phyloP scores from a whole-genome alignment of 23 tunicate species.

The Trididemnum nubilum region DNA sequence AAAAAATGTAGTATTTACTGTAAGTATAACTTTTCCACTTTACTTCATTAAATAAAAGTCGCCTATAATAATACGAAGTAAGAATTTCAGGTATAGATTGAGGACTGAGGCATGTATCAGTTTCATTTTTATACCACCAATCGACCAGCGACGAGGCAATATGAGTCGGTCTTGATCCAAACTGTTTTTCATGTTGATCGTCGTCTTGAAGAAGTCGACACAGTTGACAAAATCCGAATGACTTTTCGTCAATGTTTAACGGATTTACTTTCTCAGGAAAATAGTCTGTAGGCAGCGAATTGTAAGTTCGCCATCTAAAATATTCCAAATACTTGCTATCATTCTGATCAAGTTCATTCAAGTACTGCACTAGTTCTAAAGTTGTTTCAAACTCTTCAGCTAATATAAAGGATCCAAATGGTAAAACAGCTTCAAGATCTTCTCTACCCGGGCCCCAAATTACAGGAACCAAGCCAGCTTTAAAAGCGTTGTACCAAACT shows the following conservation, averaged over 20 bases:
- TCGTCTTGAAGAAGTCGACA: constrained; percentile 37
- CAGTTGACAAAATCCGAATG: constrained; percentile 29
- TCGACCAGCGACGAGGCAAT: neutral
- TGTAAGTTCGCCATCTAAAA: constrained; percentile 42
- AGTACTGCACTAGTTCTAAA: constrained; percentile 17
- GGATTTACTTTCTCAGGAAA: neutral
- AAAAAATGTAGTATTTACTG: neutral
- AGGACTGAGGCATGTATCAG: constrained; percentile 5
- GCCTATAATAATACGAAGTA: neutral
- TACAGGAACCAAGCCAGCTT: constrained; percentile 51
- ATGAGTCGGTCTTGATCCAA: constrained; percentile 28
- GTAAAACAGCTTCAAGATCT: constrained; percentile 39
- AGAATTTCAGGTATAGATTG: neutral
- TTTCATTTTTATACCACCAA: constrained; percentile 50
- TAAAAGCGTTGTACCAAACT: constrained; percentile 30
- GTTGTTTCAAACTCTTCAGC: constrained; percentile 45
- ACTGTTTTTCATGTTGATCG: constrained; percentile 5
- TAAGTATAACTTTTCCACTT: neutral
- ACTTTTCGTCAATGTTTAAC: neutral
- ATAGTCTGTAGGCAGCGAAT: neutral
- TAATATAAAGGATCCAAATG: constrained; percentile 43
- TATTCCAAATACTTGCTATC: constrained; percentile 20
- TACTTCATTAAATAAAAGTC: neutral
- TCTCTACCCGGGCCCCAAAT: constrained; percentile 52
- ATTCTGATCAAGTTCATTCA: constrained; percentile 36